These are phyloP conservation scores for Pedetes capensis DNA, from an alignment of 2,113 vertebrate species.

Conservation along the genomic window DNA sequence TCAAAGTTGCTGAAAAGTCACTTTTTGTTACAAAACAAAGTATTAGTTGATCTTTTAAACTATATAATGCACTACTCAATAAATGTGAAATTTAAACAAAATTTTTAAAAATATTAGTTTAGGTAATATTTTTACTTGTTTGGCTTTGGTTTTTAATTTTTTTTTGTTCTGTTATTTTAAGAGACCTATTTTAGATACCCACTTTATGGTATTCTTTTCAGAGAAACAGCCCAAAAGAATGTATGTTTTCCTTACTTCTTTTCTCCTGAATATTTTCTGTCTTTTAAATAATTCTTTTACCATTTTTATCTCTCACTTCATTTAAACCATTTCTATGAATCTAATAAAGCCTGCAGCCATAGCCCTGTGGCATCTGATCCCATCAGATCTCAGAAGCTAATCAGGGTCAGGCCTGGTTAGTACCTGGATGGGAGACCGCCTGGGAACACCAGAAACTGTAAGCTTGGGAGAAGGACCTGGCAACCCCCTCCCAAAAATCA, in stretches of 20 bases:
- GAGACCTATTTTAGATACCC: background rate
- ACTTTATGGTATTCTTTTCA: background rate
- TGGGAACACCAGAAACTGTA: no score
- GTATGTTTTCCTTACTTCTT: background rate
- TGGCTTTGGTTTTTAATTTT: background rate
- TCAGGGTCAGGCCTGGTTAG: no score
- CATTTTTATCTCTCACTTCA: conserved; percentile 23
- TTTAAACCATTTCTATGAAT: background rate
- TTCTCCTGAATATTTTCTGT: background rate
- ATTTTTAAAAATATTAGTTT: background rate
- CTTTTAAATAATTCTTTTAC: background rate
- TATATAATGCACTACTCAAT: background rate
- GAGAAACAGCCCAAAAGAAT: background rate
- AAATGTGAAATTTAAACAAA: background rate
- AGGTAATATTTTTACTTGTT: background rate
- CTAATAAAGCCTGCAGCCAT: no score
- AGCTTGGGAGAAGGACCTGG: no score
- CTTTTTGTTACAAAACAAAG: background rate
- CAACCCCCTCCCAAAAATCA: no score
- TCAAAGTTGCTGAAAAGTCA: background rate
- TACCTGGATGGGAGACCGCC: no score
- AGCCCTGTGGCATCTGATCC: no score
- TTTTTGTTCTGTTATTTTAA: background rate
- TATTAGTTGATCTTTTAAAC: background rate
- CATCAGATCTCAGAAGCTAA: no score